Conservation (phyloP, 2,113 vertebrate genomes). For the Rhinolophus ferrumequinum region DNA sequence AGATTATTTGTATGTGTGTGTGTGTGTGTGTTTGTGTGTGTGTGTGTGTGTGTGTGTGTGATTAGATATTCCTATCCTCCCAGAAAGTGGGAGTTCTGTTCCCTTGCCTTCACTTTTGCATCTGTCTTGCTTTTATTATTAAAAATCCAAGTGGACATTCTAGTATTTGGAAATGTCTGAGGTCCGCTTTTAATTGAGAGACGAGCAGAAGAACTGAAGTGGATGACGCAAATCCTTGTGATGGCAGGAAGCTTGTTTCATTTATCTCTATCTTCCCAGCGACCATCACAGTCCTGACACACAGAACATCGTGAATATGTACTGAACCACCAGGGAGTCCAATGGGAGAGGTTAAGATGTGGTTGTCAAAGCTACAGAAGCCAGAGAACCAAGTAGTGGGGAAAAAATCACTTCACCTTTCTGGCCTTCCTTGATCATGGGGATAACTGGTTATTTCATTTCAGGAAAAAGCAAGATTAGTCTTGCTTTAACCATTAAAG, state of each 20-base stretch:
- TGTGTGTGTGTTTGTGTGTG: background rate
- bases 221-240: background rate
- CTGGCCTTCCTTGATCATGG: background rate
- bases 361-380: background rate
- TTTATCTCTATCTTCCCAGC: background rate
- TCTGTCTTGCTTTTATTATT: background rate
- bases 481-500: background rate
- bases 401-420: background rate
- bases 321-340: background rate
- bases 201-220: background rate
- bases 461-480: background rate
- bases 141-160: slow-evolving; percentile 18
- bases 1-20: background rate
- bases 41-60: background rate
- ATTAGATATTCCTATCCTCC: background rate
- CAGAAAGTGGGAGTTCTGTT: background rate
- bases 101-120: background rate
- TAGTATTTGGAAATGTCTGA: background rate
- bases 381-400: background rate
- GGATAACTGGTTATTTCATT: background rate
- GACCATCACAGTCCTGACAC: background rate
- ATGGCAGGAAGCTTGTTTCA: background rate
- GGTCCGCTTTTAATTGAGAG: background rate
- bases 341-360: background rate
- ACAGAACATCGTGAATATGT: background rate